Base-by-base conservation (phyloP, 1,140 invertebrate genomes). In the Zaprionus ghesquierei region DNA sequence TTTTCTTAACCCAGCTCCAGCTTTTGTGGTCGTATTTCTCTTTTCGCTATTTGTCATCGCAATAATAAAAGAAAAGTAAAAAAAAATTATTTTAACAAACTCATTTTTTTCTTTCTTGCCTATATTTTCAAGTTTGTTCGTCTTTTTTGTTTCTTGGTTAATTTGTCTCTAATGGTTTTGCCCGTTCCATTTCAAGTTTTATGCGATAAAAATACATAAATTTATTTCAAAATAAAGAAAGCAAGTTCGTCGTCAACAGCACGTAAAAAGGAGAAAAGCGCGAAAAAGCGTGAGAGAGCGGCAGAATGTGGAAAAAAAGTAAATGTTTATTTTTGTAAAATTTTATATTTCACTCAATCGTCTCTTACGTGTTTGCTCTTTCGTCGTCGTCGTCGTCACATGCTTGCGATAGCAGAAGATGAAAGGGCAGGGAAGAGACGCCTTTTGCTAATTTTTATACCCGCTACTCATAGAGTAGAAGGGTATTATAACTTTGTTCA, bases 11-110 rank as follows among this genome's bases (percentile, higher is more conserved):
- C 41, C 41, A 73, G 74, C 62, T 72, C 64, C 75, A 75, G 64
- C 75, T 81, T 72, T 86, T 81, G 64, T 81, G 64, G 79, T 60
- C 74, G 87, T 79, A 63, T 80, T 82, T 87, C 84, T 75, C 79
- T 75, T 69, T 66, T 74, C 53, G 58, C 66, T 73, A 60, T 60
- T 73, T 81, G n/a, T 41, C 63, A 35, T 70, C 44, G 50, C 50
- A 63, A 64, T 22, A 64, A 25, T 13, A 51, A 41, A 62, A 66
- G 22, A 69, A 70, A 27, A 81, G 44, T 68, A 35, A 13, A 79
- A 50, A 72, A 71, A 59, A 46, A 61, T 70, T 46, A 68, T 69
- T 69, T 71, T 70, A 55, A 75, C 60, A 60, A 70, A 75, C 53
- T 51, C 44, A 58, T 65, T 70, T 33, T 1, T 31, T 64, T 23